Evolutionary conservation across 2,888 invertebrate species (phyloP).

Genomic region (Acrobasis consociella): DNA sequence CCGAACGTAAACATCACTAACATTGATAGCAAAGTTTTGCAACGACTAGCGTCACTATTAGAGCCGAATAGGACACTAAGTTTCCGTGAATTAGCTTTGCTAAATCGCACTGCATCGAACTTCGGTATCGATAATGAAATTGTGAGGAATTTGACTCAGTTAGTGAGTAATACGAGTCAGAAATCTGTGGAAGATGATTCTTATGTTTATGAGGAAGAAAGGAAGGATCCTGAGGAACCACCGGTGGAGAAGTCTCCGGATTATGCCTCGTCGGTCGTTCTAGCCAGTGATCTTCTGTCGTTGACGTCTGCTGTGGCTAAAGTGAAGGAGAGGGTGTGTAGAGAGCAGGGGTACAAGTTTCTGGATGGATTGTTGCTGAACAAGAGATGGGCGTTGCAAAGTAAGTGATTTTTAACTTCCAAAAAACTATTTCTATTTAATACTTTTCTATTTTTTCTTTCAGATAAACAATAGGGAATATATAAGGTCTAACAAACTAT

Average conservation of each 20-base stretch:
- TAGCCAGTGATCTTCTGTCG: constrained; percentile 75
- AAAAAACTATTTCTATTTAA: no score
- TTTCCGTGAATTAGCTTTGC: constrained; percentile 45
- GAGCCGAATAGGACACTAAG: constrained; percentile 56
- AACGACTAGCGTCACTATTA: constrained; percentile 47
- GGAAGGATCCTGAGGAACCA: constrained; percentile 48
- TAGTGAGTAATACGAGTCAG: constrained; percentile 41
- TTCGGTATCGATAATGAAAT: constrained; percentile 57
- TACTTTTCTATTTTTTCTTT: no score
- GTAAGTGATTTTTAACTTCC: constrained; percentile 58
- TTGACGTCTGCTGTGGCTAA: constrained; percentile 74
- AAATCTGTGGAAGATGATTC: constrained; percentile 41
- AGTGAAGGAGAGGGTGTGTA: constrained; percentile 71
- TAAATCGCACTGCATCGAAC: constrained; percentile 56
- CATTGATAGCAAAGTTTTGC: constrained; percentile 51
- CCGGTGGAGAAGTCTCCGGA: constrained; percentile 71
- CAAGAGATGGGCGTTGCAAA: constrained; percentile 82
- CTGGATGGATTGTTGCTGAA: constrained; percentile 74
- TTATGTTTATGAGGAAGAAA: constrained; percentile 37
- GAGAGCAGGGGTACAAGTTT: constrained; percentile 74
- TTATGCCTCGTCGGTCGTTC: constrained; percentile 74
- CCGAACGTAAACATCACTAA: constrained; percentile 51
- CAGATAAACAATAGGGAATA: no score
- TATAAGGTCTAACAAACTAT: no score
- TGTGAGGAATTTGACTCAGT: constrained; percentile 52